Base-by-base conservation (phyloP, 2,113 vertebrate species). In the Spilogale gracilis region DNA sequence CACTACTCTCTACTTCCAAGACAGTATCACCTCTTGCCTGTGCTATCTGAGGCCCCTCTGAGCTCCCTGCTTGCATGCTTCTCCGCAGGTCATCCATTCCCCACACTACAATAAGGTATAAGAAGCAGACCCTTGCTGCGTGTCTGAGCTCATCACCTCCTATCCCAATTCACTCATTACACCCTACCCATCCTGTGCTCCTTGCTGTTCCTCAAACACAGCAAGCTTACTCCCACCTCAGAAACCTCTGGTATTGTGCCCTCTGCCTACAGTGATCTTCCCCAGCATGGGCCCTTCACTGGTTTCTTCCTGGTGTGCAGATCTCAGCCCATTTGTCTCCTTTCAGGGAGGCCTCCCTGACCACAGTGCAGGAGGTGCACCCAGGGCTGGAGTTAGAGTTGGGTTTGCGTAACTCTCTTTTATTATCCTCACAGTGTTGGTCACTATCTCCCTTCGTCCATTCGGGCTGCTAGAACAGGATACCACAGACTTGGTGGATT, bases 201-300 rank as follows among this genome's bases (percentile, higher is more conserved):
- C 54, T 90, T 63, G 50, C 56, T 83, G 3, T 71, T 83, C 50
- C 48, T 81, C 60, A 23, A 85, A 91, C 61, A 84, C 21, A 38
- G 16, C 18, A 82, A 65, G 16, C 73, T 65, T 90, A 5, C 20
- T 81, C 18, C 73, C 10, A 48, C 38, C 50, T 54, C 85, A 76
- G 5, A 95, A 95, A 69, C 21, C 12, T 80, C 87, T 91, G 87
- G 2, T 91, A 78, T 82, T 63, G 16, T 92, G 91, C 60, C 65
- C 5, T 82, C 61, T 80, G 20, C 48, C 56, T 25, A 21, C 30
- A 82, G 43, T 65, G 25, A 52, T 11, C 48, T 87, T 50, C 52
- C 43, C 60, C 48, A 3, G 54, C 7, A 25, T 63, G 54, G 60
- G 45, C 43, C 67, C 43, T 95, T 93, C 48, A 54, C 52, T 45